These are phyloP conservation scores for Sylvilagus floridanus DNA, from an alignment of 2,797 vertebrate species.

Conservation along the genomic window DNA sequence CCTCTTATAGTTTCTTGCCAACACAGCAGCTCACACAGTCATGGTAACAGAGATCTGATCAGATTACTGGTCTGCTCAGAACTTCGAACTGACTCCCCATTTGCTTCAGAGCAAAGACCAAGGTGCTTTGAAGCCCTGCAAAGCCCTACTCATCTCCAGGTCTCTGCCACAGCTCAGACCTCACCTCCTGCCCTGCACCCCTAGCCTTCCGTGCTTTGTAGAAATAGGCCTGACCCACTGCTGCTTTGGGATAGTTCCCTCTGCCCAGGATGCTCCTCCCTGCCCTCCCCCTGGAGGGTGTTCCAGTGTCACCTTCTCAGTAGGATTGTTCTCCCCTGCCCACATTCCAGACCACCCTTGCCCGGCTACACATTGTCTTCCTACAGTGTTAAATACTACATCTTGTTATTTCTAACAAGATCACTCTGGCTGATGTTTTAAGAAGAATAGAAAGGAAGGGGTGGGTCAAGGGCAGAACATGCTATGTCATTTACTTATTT, in stretches of 20 bases:
- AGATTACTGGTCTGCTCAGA: background rate
- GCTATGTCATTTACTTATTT: constrained; percentile 50
- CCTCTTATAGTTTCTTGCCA: background rate
- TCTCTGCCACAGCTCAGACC: background rate
- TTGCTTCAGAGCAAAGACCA: background rate
- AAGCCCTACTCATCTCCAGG: background rate
- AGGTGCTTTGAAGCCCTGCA: accelerated
- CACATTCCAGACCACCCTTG: background rate
- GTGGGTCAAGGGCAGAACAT: background rate
- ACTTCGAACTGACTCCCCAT: background rate
- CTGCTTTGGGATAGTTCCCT: background rate
- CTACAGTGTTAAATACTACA: background rate
- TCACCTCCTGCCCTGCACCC: background rate
- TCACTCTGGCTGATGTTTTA: constrained; percentile 20
- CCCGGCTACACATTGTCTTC: background rate
- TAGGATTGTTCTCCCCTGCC: background rate
- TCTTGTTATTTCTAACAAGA: constrained; percentile 50
- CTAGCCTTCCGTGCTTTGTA: background rate
- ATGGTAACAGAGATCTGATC: background rate
- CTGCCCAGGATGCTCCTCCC: background rate
- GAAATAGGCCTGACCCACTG: background rate
- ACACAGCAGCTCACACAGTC: background rate
- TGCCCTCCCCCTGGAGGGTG: background rate
- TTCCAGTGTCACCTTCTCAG: background rate
- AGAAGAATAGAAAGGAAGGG: background rate